Conservation (phyloP, 1,140 invertebrate genomes). For the Zaprionus capensis region DNA sequence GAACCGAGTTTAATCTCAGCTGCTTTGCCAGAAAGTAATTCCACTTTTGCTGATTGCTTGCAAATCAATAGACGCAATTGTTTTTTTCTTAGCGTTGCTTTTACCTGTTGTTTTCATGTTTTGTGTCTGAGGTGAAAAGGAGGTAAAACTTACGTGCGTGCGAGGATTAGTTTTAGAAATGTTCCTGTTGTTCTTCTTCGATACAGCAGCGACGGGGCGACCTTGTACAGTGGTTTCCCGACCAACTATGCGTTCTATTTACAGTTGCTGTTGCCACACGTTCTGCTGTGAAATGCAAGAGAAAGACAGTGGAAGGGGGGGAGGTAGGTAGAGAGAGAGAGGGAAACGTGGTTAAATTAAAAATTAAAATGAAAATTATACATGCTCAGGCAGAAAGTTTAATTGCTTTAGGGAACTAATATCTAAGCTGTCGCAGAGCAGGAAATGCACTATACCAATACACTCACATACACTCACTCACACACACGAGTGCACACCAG, state of each 20-base stretch:
- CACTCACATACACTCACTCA: background rate
- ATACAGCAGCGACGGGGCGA: conserved; percentile 18
- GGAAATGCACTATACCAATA: conserved; percentile 13
- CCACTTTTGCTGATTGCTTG: conserved; percentile 6
- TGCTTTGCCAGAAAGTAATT: background rate
- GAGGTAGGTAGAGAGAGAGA: background rate
- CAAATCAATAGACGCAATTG: conserved; percentile 7
- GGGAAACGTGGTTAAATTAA: background rate
- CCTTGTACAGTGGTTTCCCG: conserved; percentile 10
- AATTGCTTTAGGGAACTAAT: conserved; percentile 14
- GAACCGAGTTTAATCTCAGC: background rate
- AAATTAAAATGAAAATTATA: conserved; percentile 11
- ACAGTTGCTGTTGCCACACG: background rate
- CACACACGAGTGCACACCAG: background rate
- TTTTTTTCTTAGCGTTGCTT: background rate
- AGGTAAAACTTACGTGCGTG: conserved; percentile 39
- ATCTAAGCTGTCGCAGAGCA: conserved; percentile 1
- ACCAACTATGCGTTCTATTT: background rate
- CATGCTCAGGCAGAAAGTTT: conserved; percentile 15
- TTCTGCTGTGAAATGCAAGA: conserved; percentile 1
- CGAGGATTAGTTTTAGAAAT: conserved; percentile 12
- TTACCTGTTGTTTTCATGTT: background rate
- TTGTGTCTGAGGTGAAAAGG: background rate
- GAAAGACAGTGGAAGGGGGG: background rate
- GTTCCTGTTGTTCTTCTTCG: conserved; percentile 17